These are phyloP conservation scores for Verasper variegatus DNA, from an alignment of 2,113 vertebrate genomes.

Conservation along the genomic window DNA sequence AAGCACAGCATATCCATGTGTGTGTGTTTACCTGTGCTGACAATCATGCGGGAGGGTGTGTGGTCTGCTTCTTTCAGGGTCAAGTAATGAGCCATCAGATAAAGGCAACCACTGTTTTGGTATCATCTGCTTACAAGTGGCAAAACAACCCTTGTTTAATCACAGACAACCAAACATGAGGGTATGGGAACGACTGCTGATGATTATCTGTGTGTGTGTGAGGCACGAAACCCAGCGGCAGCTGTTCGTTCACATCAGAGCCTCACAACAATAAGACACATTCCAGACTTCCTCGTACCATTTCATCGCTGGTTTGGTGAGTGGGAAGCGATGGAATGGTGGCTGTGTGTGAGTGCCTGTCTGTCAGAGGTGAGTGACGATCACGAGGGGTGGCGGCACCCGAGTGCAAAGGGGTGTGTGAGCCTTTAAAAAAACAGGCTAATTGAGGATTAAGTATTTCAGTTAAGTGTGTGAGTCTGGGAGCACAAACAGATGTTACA, in stretches of 20 bases:
- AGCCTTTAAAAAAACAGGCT: background rate
- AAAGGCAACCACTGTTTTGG: conserved; percentile 57
- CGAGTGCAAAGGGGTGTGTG: background rate
- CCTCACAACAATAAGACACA: conserved; percentile 20
- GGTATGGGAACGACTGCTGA: conserved; percentile 36
- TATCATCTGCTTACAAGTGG: conserved; percentile 50
- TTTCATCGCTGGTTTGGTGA: background rate
- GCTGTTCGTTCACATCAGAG: conserved; percentile 31
- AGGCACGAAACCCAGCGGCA: conserved; percentile 25
- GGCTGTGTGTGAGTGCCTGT: background rate
- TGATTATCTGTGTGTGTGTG: conserved; percentile 37
- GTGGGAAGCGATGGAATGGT: background rate
- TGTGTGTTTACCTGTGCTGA: conserved; percentile 23
- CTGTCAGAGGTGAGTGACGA: conserved; percentile 11
- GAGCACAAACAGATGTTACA: background rate
- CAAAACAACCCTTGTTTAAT: conserved; percentile 66
- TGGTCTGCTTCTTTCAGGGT: conserved; percentile 50
- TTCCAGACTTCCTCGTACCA: conserved; percentile 29
- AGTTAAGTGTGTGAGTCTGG: background rate
- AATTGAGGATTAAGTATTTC: background rate
- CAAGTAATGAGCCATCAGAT: conserved; percentile 62
- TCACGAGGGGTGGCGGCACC: background rate
- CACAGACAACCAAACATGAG: conserved; percentile 47
- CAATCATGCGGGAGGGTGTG: conserved; percentile 29
- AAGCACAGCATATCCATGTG: background rate